Percentiles rank a stretch among this genome's conserved stretches.
These are phyloP conservation scores for Agrotis clavis DNA, from an alignment of 2,888 invertebrate species.

Conservation along the genomic window DNA sequence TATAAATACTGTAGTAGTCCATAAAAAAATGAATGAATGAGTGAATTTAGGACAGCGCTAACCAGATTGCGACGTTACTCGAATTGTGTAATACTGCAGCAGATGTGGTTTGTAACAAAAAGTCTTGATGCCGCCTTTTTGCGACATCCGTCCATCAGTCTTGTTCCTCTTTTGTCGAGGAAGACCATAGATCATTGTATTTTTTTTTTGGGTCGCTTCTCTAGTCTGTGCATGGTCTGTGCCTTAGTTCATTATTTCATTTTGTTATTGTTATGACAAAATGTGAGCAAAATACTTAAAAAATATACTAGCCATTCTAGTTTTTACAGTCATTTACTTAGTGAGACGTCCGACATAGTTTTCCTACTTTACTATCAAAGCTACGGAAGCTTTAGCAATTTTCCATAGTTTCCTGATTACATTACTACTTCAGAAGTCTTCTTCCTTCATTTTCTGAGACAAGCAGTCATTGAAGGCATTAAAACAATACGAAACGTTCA, in stretches of 20 bases:
- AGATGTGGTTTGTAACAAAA: constrained; percentile 70
- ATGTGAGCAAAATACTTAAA: neutral
- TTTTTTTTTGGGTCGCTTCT: constrained; percentile 19
- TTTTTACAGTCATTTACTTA: constrained; percentile 8
- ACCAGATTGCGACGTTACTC: constrained; percentile 58
- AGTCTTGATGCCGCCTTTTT: constrained; percentile 53
- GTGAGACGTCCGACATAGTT: neutral
- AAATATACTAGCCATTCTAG: neutral
- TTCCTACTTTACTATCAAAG: neutral
- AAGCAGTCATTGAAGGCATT: constrained; percentile 22
- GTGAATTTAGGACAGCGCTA: constrained; percentile 67
- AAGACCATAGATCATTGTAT: constrained; percentile 27
- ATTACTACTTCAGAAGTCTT: neutral
- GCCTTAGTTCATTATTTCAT: neutral
- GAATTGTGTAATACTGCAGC: constrained; percentile 69
- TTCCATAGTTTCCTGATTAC: neutral
- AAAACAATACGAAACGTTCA: constrained; percentile 23
- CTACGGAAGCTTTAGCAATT: neutral
- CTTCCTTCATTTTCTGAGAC: constrained; percentile 10
- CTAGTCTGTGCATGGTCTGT: constrained; percentile 18
- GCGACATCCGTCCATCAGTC: constrained; percentile 39
- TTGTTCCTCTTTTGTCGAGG: constrained; percentile 45
- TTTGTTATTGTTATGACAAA: neutral
- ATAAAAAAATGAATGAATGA: constrained; percentile 45
- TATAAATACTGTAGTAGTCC: constrained; percentile 37